These are phyloP conservation scores for Pseudomyrmex flavicornis DNA, from an alignment of 1,140 invertebrate genomes.

Conservation along the genomic window DNA sequence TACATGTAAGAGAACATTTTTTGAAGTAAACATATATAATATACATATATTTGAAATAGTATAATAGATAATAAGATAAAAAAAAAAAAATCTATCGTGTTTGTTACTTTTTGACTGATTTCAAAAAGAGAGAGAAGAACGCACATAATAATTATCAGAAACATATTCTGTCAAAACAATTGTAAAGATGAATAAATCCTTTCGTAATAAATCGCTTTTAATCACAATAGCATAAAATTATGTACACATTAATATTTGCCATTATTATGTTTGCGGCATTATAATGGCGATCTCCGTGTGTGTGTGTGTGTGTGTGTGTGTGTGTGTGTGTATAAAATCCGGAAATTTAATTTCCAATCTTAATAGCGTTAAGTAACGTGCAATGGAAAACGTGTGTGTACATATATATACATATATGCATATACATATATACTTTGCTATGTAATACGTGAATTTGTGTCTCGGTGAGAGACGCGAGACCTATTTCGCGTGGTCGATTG, in stretches of 20 bases:
- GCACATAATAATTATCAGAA: background rate
- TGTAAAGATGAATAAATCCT: background rate
- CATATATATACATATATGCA: background rate
- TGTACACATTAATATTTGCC: background rate
- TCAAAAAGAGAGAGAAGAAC: background rate
- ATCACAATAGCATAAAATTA: background rate
- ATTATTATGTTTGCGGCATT: background rate
- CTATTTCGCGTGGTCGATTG: conserved; percentile 59
- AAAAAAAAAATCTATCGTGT: too few species aligned
- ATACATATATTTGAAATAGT: background rate
- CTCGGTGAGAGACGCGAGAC: conserved; percentile 50
- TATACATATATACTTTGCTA: conserved; percentile 24
- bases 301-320: background rate
- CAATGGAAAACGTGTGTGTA: background rate
- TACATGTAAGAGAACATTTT: background rate
- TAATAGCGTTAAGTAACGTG: background rate
- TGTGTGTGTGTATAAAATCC: background rate
- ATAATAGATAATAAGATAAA: too few species aligned
- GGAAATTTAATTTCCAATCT: conserved; percentile 21
- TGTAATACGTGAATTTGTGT: conserved; percentile 52
- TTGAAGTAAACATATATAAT: background rate
- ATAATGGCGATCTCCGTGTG: background rate
- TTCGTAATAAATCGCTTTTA: background rate
- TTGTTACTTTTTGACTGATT: background rate
- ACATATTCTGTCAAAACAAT: background rate